A percentile compares a stretch with the other conserved stretches of the same genome.
Conservation (phyloP, 2,797 vertebrate species). For the Labroides dimidiatus region DNA sequence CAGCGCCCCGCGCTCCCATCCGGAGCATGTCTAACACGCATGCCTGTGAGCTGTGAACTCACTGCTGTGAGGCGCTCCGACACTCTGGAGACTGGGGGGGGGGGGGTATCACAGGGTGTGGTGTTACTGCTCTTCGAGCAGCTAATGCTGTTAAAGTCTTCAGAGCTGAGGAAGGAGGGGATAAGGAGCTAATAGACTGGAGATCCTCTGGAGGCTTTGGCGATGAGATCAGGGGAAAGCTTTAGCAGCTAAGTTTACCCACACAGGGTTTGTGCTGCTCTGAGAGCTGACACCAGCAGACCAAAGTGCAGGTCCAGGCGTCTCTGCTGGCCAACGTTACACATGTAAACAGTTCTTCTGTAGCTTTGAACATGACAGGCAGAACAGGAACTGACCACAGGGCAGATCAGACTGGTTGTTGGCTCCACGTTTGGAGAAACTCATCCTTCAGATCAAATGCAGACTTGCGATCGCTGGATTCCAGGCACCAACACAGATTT, state of each 20-base stretch:
- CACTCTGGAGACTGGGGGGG: conserved; percentile 46
- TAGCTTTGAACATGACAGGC: conserved; percentile 18
- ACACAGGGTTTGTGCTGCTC: conserved; percentile 45
- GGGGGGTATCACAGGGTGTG: conserved; percentile 37
- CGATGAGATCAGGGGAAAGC: conserved; percentile 58
- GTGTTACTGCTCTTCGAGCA: conserved; percentile 55
- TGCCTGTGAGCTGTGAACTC: conserved; percentile 55
- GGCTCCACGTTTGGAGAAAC: conserved; percentile 10
- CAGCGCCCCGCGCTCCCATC: conserved; percentile 48
- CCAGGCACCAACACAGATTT: too few relatives aligned
- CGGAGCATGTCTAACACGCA: conserved; percentile 64
- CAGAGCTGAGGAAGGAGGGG: conserved; percentile 47
- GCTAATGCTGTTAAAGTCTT: conserved; percentile 71
- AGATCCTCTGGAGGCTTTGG: conserved; percentile 65
- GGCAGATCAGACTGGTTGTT: conserved; percentile 1
- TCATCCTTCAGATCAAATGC: neutral
- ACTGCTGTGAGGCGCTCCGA: conserved; percentile 44
- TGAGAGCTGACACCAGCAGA: conserved; percentile 28
- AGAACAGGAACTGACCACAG: conserved; percentile 5
- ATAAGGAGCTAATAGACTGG: conserved; percentile 60
- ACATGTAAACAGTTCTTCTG: conserved; percentile 36
- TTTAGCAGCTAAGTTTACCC: conserved; percentile 55
- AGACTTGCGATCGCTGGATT: too few relatives aligned
- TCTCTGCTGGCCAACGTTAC: conserved; percentile 4
- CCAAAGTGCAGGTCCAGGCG: conserved; percentile 17